A percentile compares a stretch with the other conserved stretches of the same genome.
Evolutionary conservation across 2,888 invertebrate genomes (phyloP).

Genomic region (Baronia brevicornis): DNA sequence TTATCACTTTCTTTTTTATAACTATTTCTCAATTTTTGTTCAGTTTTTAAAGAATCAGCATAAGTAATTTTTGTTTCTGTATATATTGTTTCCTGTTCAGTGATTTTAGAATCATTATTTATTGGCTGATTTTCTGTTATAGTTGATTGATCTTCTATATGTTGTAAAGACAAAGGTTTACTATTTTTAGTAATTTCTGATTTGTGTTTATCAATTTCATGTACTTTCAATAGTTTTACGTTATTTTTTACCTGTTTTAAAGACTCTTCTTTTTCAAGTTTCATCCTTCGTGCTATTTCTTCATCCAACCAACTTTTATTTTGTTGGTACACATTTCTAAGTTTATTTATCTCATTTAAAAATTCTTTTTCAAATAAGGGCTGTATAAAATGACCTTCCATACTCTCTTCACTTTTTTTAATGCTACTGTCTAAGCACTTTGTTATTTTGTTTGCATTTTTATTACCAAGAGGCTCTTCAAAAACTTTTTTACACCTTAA

Average conservation of each 20-base stretch:
- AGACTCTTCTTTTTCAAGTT: constrained; percentile 31
- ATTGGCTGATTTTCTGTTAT: constrained; percentile 12
- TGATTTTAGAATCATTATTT: constrained; percentile 8
- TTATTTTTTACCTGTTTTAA: constrained; percentile 30
- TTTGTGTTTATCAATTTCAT: constrained; percentile 29
- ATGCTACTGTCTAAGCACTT: constrained; percentile 52
- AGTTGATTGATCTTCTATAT: constrained; percentile 18
- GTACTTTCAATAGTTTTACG: constrained; percentile 25
- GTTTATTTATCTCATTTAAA: constrained; percentile 44
- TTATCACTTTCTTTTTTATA: constrained; percentile 27
- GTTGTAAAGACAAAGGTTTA: constrained; percentile 18
- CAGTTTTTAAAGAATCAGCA: constrained; percentile 52
- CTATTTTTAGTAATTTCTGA: constrained; percentile 20
- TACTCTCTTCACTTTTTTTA: constrained; percentile 25
- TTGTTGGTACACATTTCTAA: constrained; percentile 51
- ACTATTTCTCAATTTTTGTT: constrained; percentile 22
- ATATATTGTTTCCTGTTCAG: constrained; percentile 12
- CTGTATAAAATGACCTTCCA: constrained; percentile 29
- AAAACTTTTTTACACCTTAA: constrained; percentile 58
- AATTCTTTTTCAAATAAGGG: constrained; percentile 49
- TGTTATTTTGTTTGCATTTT: constrained; percentile 38
- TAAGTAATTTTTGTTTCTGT: constrained; percentile 42
- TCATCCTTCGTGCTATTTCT: constrained; percentile 45
- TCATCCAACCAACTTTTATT: constrained; percentile 61
- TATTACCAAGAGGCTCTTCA: constrained; percentile 54